These are phyloP conservation scores for Pantala flavescens DNA, from an alignment of 1,140 invertebrate genomes.

Conservation along the genomic window DNA sequence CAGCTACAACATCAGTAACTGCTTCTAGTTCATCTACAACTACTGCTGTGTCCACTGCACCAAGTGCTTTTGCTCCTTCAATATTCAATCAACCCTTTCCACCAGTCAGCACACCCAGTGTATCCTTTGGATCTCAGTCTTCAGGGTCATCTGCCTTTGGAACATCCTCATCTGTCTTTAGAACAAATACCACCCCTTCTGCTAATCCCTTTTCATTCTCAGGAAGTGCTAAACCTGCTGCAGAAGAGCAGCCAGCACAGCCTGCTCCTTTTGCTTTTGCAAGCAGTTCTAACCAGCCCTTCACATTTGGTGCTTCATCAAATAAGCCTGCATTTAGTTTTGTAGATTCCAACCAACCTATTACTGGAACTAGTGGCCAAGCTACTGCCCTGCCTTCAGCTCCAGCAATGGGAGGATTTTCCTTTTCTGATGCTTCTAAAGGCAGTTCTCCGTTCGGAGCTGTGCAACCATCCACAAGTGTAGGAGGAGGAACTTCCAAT, in stretches of 20 bases:
- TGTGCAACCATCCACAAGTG: background rate
- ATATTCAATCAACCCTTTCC: background rate
- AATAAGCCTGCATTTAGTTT: background rate
- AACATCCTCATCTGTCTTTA: background rate
- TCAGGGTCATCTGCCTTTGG: background rate
- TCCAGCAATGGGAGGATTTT: background rate
- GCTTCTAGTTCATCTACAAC: background rate
- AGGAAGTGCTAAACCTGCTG: background rate
- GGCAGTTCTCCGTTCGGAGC: background rate
- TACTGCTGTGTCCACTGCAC: background rate
- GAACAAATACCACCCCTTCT: background rate
- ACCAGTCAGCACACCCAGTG: no score
- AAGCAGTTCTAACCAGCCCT: background rate
- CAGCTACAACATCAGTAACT: background rate
- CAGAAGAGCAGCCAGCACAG: background rate
- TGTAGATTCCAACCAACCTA: background rate
- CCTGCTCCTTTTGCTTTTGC: background rate
- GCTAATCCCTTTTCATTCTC: background rate
- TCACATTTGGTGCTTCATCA: background rate
- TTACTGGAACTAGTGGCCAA: background rate
- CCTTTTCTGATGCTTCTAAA: background rate
- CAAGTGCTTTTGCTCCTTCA: background rate
- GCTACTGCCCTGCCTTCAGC: background rate
- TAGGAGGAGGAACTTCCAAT: background rate
- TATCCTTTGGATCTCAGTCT: background rate